A percentile compares a stretch with the other conserved stretches of the same genome.
Conservation (phyloP, 2,797 vertebrate genomes). For the Bothrops alternatus region DNA sequence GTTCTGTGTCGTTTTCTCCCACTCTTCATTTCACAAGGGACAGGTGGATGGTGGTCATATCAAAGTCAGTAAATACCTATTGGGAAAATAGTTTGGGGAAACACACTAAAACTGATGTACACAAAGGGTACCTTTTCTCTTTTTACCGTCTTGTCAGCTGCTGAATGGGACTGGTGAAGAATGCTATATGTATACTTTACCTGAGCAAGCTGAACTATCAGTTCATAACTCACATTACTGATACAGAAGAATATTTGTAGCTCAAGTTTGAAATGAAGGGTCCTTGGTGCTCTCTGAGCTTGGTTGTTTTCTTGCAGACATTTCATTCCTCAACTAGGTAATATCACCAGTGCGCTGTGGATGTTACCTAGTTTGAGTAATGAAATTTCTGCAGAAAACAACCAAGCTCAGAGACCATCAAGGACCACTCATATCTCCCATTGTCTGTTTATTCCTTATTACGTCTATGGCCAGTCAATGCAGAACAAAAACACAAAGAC, state of each 20-base stretch:
- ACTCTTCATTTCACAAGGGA: constrained; percentile 87
- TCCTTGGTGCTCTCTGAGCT: not conserved
- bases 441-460: not conserved
- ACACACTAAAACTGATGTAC: constrained; percentile 82
- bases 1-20: constrained; percentile 85
- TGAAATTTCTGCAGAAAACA: not conserved
- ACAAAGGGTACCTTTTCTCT: constrained; percentile 80
- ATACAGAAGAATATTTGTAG: not conserved
- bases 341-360: not conserved
- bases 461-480: not conserved
- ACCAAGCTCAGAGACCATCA: too few species aligned
- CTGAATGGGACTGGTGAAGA: constrained; percentile 68
- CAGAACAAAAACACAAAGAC: not conserved
- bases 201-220: constrained; percentile 54
- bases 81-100: constrained; percentile 63
- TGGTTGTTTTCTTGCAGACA: not conserved
- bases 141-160: constrained; percentile 76
- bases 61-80: constrained; percentile 85
- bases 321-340: not conserved
- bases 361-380: not conserved
- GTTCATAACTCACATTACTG: constrained; percentile 7
- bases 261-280: not conserved
- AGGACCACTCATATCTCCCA: not conserved
- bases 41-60: constrained; percentile 79
- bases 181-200: constrained; percentile 54